A percentile compares a stretch with the other conserved stretches of the same genome.
These are phyloP conservation scores for Endotricha flammealis DNA, from an alignment of 2,888 invertebrate species.

Conservation along the genomic window DNA sequence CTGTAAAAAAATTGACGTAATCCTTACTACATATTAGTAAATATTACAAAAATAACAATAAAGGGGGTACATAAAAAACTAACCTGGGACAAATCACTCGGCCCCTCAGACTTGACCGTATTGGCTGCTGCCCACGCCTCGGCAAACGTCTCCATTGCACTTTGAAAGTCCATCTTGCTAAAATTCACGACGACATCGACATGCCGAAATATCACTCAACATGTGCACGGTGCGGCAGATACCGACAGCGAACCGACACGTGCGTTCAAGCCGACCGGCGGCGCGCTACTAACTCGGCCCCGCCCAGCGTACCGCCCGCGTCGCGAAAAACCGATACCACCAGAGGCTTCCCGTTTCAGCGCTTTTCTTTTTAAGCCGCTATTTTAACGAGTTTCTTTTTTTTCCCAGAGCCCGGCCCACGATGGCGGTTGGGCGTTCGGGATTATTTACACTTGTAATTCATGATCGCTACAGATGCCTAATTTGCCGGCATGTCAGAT, in stretches of 20 bases:
- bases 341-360: constrained; percentile 77
- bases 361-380: constrained; percentile 78
- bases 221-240: constrained; percentile 49
- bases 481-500: constrained; percentile 52
- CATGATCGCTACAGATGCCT: constrained; percentile 58
- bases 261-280: constrained; percentile 79
- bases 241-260: constrained; percentile 30
- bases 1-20: too few relatives aligned
- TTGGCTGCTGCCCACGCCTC: constrained; percentile 97
- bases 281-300: constrained; percentile 79
- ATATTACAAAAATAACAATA: not conserved
- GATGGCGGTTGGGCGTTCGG: constrained; percentile 70
- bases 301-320: constrained; percentile 73
- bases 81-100: constrained; percentile 83
- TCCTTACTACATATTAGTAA: too few relatives aligned
- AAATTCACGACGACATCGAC: constrained; percentile 71
- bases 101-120: constrained; percentile 80
- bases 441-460: constrained; percentile 79
- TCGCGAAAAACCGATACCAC: constrained; percentile 74
- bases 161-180: constrained; percentile 95
- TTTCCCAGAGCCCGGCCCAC: constrained; percentile 70
- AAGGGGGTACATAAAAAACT: constrained; percentile 33
- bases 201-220: constrained; percentile 69
- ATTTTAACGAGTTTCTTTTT: constrained; percentile 75
- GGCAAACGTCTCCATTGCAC: constrained; percentile 98